Base-by-base conservation (phyloP, 2,797 vertebrate genomes). In the Manis javanica region DNA sequence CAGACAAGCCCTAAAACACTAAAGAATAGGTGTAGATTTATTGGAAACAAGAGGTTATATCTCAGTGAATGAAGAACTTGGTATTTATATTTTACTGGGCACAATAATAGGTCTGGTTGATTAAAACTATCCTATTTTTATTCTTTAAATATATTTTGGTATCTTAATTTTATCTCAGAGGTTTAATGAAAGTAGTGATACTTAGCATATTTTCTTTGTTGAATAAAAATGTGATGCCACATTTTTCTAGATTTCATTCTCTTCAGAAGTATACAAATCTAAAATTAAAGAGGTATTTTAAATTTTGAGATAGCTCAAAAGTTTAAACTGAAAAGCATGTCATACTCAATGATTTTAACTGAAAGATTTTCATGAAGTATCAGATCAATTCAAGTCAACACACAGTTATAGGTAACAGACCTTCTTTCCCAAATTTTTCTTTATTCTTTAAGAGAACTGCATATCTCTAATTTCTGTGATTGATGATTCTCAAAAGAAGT, bases 251-350 rank as follows among this genome's bases (percentile, higher is more conserved):
- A 59, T 94, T 72, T 51, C 19, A 75, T 51, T 68, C 24, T 66
- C 68, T 68, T 75, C 37, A 19, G 51, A 83, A 74, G 74, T 82
- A n/a, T 42, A 49, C 8, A 71, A 61, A 19, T 89, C 37, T 89
- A 31, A 68, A 88, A 59, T 68, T 46, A 79, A 23, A 53, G 14
- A 79, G 42, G 31, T 66, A 55, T 74, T 83, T 75, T 37, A 83
- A 94, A 94, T 81, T 49, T 82, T n/a, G 19, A 89, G n/a, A 89
- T 23, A 37, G 10, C 57, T 89, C 75, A 89, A 68, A 68, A 31
- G 4, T 57, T 89, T 75, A 64, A 72, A 82, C 34, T 88, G 18
- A 75, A 51, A 94, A 37, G 31, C 24, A 49, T 46, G 55, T 75
- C 14, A 29, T 13, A 21, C 14, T 55, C 57, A 15, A 83, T 31